Conservation (phyloP, 2,888 invertebrate species). For the Hoplodrina ambigua region DNA sequence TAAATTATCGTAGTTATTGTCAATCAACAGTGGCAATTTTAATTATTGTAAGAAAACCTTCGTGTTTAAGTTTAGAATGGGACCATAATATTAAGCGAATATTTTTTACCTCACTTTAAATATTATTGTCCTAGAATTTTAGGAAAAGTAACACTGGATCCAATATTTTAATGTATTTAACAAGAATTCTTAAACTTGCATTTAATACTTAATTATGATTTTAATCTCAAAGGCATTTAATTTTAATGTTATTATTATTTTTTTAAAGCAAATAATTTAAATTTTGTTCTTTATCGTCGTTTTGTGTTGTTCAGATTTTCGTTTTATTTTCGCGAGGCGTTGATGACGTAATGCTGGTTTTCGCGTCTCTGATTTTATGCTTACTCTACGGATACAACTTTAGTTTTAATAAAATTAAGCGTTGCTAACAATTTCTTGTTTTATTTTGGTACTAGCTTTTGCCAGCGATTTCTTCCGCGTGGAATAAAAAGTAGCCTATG, state of each 20-base stretch:
- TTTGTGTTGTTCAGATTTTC: conserved; percentile 43
- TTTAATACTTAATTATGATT: conserved; percentile 15
- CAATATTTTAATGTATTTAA: neutral
- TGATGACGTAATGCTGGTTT: conserved; percentile 41
- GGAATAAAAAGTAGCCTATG: no score
- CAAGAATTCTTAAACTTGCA: conserved; percentile 24
- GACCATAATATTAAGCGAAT: conserved; percentile 15
- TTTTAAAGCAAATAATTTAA: conserved; percentile 6
- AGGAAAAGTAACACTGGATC: conserved; percentile 13
- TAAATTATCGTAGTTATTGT: neutral
- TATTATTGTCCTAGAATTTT: conserved; percentile 1
- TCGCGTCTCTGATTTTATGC: conserved; percentile 40
- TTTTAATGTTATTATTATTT: conserved; percentile 16
- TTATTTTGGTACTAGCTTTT: conserved; percentile 12
- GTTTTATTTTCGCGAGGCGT: conserved; percentile 22
- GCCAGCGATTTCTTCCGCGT: no score
- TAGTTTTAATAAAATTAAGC: conserved; percentile 49
- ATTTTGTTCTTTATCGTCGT: conserved; percentile 9
- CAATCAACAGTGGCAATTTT: conserved; percentile 8
- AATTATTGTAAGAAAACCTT: conserved; percentile 10
- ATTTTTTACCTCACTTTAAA: conserved; percentile 38
- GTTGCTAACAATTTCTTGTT: conserved; percentile 37
- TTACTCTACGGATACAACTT: conserved; percentile 16
- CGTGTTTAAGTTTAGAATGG: conserved; percentile 15
- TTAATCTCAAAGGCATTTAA: conserved; percentile 18